phyloP scores from a whole-genome alignment of 2,888 invertebrate species.

The Tinea semifulvella region DNA sequence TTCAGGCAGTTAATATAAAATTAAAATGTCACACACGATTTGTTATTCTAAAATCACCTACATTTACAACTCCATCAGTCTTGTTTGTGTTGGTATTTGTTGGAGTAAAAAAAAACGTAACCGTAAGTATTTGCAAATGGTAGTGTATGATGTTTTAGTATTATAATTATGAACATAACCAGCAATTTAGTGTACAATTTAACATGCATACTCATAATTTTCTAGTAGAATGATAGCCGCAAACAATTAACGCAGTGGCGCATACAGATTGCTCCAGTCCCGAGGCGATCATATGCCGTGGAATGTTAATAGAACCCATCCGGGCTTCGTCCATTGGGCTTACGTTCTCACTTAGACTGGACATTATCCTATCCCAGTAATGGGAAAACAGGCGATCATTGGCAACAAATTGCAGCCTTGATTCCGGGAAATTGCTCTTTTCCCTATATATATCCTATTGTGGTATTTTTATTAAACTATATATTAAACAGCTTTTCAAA shows the following conservation, averaged over 20 bases:
- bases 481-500: too few relatives aligned
- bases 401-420: slow-evolving; percentile 13
- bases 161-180: too few relatives aligned
- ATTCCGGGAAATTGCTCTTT: slow-evolving; percentile 7
- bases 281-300: slow-evolving; percentile 42
- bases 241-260: slow-evolving; percentile 48
- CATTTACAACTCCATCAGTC: too few relatives aligned
- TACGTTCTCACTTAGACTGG: slow-evolving; percentile 14
- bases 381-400: slow-evolving; percentile 20
- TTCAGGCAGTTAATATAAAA: too few relatives aligned
- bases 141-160: too few relatives aligned
- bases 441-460: too few relatives aligned
- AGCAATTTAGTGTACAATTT: neutral
- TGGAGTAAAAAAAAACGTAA: too few relatives aligned
- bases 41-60: too few relatives aligned
- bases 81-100: too few relatives aligned
- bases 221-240: slow-evolving; percentile 48
- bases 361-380: slow-evolving; percentile 22
- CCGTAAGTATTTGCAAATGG: too few relatives aligned
- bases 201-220: slow-evolving; percentile 18
- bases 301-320: slow-evolving; percentile 45
- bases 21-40: too few relatives aligned
- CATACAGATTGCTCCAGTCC: slow-evolving; percentile 43
- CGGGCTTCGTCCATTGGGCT: slow-evolving; percentile 8
- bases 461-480: too few relatives aligned